Evolutionary conservation across 2,797 vertebrate species (phyloP).

Genomic region (Pagetopsis macropterus): DNA sequence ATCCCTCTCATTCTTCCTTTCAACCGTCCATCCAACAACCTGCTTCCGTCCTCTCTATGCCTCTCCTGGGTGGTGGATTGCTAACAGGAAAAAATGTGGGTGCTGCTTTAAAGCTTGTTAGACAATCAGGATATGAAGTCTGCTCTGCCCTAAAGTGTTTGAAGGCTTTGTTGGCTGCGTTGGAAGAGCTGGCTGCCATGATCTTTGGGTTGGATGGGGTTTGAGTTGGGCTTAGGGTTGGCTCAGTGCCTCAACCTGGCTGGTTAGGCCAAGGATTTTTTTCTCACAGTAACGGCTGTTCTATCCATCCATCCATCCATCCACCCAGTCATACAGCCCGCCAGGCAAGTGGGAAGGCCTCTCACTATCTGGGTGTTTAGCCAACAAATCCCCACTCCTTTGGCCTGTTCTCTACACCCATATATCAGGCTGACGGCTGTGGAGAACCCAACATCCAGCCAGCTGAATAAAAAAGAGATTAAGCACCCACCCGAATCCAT

Average conservation of each 20-base stretch:
- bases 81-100: conserved; percentile 48
- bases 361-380: conserved; percentile 67
- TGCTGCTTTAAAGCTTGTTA: conserved; percentile 41
- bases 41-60: conserved; percentile 31
- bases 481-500: conserved; percentile 68
- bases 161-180: conserved; percentile 39
- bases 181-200: conserved; percentile 46
- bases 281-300: conserved; percentile 71
- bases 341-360: conserved; percentile 59
- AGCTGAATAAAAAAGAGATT: conserved; percentile 75
- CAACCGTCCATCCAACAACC: conserved; percentile 51
- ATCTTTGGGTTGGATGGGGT: conserved; percentile 55
- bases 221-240: conserved; percentile 61
- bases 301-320: conserved; percentile 44
- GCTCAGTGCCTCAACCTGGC: conserved; percentile 60
- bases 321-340: conserved; percentile 44
- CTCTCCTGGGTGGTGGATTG: conserved; percentile 39
- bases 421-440: conserved; percentile 74
- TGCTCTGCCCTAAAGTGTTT: conserved; percentile 42
- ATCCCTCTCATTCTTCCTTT: conserved; percentile 34
- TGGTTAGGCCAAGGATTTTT: conserved; percentile 70
- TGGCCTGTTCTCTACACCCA: conserved; percentile 63
- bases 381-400: conserved; percentile 71
- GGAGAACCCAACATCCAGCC: conserved; percentile 66
- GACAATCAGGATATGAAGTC: conserved; percentile 52